phyloP scores from a whole-genome alignment of 2,113 vertebrate genomes.

The Mus pahari region DNA sequence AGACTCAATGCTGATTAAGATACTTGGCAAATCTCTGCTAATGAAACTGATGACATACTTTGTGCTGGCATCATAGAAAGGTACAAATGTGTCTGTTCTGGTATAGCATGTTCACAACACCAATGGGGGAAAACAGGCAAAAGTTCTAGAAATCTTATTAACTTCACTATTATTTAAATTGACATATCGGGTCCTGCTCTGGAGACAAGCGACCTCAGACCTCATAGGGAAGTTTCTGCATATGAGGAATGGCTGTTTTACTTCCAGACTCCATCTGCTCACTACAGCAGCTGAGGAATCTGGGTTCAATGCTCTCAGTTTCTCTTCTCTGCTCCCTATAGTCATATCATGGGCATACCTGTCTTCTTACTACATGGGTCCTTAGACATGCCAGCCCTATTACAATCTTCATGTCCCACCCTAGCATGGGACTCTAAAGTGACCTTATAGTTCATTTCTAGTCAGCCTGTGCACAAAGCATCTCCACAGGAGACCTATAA shows the following conservation, averaged over 20 bases:
- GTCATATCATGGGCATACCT: background rate
- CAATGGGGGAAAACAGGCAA: background rate
- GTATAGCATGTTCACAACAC: background rate
- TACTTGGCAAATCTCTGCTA: background rate
- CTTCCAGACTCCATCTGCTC: background rate
- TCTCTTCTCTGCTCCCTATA: background rate
- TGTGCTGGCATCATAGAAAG: background rate
- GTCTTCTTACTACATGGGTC: background rate
- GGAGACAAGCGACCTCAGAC: background rate
- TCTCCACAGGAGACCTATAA: too few species aligned
- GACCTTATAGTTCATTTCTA: background rate
- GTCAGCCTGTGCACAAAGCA: background rate
- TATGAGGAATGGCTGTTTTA: background rate
- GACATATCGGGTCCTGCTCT: background rate
- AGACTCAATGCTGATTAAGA: background rate
- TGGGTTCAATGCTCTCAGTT: background rate
- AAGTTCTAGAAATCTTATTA: background rate
- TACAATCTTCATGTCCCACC: background rate
- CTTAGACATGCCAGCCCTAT: too few species aligned
- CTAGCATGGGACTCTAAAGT: background rate
- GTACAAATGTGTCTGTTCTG: background rate
- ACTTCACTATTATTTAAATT: background rate
- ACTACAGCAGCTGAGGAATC: background rate
- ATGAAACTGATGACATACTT: background rate
- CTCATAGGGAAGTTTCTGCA: background rate